Base-by-base conservation (phyloP, 2,888 invertebrate species). In the Acanthosoma haemorrhoidale region DNA sequence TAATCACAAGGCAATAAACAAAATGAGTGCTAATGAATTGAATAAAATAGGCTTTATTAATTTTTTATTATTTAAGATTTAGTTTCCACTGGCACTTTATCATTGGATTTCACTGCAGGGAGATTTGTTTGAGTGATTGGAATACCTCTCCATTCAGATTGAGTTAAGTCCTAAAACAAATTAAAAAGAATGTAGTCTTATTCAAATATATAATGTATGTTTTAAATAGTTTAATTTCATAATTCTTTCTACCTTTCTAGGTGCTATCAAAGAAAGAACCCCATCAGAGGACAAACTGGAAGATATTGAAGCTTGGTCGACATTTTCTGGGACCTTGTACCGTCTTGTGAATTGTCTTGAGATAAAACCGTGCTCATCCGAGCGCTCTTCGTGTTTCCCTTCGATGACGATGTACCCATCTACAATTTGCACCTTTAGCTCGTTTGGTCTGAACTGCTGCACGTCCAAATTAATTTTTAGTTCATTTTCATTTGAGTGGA, bases 341-440 rank as follows among this genome's bases (percentile, higher is more conserved):
- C 79, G 77, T 3, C 81, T 76, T 21, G 77, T 78, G 74, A 81
- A 81, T 69, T 80, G 79, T 9, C 81, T 74, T n/a, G 79, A 77
- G 63, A 81, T 76, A 71, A 76, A 78, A 1, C 80, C 81, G 74
- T 79, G 79, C 64, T 80, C 79, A 68, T 81, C 81, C 6, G 75
- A 73, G 41, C 77, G 77, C 71, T 81, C 81, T 70, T 80, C 79
- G 74, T 81, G 81, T 72, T 79, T 80, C 29, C 80, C 81, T 41
- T 80, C 79, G 5, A 81, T 77, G 2, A 79, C 76, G 6, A 81
- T 75, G 71, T 75, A 76, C 68, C 78, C 78, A 71, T 80, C 80
- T 2, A 78, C 78, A 1, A 79, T 78, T 72, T 80, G 81, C 11
- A 81, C 79, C 1, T 76, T 77, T 6, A 81, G 76, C 73, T 81